Conservation (phyloP, 2,113 vertebrate species). For the Triplophysa rosa region DNA sequence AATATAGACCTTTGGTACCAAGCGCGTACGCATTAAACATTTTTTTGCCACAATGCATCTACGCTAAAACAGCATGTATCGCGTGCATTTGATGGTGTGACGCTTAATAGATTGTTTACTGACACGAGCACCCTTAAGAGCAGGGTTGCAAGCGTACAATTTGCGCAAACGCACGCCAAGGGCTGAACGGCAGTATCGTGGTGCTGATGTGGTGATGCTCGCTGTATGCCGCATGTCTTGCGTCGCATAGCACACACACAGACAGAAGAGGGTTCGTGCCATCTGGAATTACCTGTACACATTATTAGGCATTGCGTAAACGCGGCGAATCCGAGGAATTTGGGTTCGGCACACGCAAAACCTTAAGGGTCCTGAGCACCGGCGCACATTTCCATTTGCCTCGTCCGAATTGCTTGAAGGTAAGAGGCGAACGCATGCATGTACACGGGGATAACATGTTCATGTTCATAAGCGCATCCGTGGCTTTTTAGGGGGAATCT, state of each 20-base stretch:
- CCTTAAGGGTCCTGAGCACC: constrained; percentile 52
- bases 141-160: constrained; percentile 41
- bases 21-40: background rate
- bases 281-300: constrained; percentile 67
- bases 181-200: constrained; percentile 59
- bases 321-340: constrained; percentile 38
- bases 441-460: background rate
- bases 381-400: constrained; percentile 63
- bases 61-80: background rate
- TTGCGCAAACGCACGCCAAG: constrained; percentile 53
- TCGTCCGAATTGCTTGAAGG: constrained; percentile 63
- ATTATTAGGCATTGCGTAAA: constrained; percentile 41
- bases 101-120: constrained; percentile 42
- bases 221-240: constrained; percentile 69
- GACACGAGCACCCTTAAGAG: constrained; percentile 37
- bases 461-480: background rate
- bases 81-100: constrained; percentile 21
- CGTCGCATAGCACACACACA: constrained; percentile 64
- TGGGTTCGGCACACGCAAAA: constrained; percentile 33
- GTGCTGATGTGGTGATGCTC: constrained; percentile 71
- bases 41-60: background rate
- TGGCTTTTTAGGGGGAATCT: background rate
- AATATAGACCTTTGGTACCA: background rate
- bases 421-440: constrained; percentile 63
- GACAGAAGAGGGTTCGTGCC: constrained; percentile 71